phyloP scores from a whole-genome alignment of 1,140 invertebrate genomes.

The Sitobion miscanthi region DNA sequence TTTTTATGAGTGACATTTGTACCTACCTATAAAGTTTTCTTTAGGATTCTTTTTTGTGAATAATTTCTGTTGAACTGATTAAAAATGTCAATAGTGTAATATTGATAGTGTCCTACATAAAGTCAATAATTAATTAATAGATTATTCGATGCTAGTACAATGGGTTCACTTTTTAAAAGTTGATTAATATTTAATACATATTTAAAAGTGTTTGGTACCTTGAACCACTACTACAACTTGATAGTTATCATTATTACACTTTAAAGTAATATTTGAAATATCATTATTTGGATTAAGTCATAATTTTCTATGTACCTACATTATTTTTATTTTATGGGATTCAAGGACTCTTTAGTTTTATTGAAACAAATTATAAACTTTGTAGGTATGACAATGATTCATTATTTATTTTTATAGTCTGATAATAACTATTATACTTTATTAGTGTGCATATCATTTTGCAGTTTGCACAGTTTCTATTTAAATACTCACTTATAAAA shows the following conservation, averaged over 20 bases:
- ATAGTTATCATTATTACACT: too few relatives aligned
- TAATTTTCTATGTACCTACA: background rate
- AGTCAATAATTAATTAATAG: background rate
- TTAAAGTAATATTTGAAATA: too few relatives aligned
- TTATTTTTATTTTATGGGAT: background rate
- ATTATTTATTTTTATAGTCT: constrained; percentile 19
- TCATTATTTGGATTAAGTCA: background rate
- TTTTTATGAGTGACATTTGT: background rate
- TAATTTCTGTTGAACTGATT: background rate
- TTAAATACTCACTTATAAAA: background rate
- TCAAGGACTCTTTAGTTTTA: background rate
- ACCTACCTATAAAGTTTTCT: background rate
- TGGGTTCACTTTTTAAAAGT: background rate
- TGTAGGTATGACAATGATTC: background rate
- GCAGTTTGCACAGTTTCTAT: background rate
- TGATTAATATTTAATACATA: background rate
- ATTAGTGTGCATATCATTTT: background rate
- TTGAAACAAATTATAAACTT: constrained; percentile 13
- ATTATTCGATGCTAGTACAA: background rate
- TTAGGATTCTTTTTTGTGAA: background rate
- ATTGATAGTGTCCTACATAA: too few relatives aligned
- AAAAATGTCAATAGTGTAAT: background rate
- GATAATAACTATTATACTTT: background rate
- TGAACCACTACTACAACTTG: background rate
- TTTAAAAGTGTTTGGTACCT: background rate